phyloP scores from a whole-genome alignment of 2,113 vertebrate species.

The Tachycineta bicolor region DNA sequence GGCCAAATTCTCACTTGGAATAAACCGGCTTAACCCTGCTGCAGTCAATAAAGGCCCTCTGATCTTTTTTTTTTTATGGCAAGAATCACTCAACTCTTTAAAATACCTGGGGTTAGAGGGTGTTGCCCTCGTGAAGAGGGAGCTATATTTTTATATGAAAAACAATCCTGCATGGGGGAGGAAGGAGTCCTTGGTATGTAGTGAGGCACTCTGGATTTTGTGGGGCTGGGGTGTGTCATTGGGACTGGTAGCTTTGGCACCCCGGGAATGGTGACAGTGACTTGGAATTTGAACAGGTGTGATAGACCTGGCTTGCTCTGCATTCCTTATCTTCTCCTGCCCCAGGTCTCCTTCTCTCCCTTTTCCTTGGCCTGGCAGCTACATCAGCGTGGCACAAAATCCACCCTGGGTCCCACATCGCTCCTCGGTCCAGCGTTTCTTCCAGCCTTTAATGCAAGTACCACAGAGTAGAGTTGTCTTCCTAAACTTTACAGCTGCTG shows the following conservation, averaged over 20 bases:
- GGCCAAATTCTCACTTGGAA: conserved; percentile 45
- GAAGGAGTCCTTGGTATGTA: neutral
- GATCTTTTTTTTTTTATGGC: neutral
- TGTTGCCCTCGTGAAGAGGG: neutral
- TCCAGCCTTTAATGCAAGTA: neutral
- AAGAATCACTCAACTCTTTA: neutral
- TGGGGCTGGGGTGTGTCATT: neutral
- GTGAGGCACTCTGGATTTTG: neutral
- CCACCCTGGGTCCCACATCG: too few relatives aligned
- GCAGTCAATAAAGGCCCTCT: conserved; percentile 30
- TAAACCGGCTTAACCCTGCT: neutral
- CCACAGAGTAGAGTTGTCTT: rapidly evolving
- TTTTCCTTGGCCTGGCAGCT: neutral
- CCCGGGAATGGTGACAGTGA: too few relatives aligned
- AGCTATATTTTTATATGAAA: neutral
- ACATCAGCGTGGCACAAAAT: neutral
- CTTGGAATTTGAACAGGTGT: neutral
- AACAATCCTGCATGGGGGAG: rapidly evolving
- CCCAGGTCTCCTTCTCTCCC: neutral
- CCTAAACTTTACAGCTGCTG: neutral
- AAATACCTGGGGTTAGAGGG: neutral
- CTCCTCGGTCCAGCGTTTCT: neutral
- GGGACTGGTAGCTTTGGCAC: rapidly evolving
- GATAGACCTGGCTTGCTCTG: neutral
- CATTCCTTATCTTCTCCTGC: neutral